These are phyloP conservation scores for Tridacna gigas DNA, from an alignment of 2,888 invertebrate species.

Conservation along the genomic window DNA sequence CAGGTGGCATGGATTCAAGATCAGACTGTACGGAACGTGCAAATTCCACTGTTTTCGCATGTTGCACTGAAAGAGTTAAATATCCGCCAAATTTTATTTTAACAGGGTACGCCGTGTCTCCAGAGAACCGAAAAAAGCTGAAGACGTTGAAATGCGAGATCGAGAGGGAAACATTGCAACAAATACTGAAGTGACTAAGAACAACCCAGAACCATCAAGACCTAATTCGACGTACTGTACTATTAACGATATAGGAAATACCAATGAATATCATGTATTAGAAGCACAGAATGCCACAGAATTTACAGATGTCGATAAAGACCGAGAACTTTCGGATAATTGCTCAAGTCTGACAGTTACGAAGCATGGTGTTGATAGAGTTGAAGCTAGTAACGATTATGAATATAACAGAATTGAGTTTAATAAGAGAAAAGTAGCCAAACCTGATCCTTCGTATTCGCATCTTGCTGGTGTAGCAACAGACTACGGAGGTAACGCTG, in stretches of 20 bases:
- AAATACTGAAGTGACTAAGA: background rate
- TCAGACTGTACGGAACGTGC: no score
- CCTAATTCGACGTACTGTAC: conserved; percentile 8
- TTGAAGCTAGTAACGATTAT: background rate
- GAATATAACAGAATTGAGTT: conserved; percentile 14
- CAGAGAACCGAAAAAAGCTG: background rate
- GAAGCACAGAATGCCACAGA: background rate
- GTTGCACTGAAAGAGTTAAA: no score
- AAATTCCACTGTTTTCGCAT: no score
- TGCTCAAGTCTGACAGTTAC: background rate
- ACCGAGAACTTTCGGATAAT: background rate
- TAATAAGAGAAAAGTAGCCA: background rate
- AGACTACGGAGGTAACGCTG: background rate
- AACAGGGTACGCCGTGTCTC: conserved; percentile 6
- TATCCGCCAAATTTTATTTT: background rate
- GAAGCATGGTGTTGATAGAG: background rate
- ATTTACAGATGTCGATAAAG: background rate
- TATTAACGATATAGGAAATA: background rate
- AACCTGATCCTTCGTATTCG: conserved; percentile 1
- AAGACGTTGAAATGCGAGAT: background rate
- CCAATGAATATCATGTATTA: background rate
- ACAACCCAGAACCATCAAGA: background rate
- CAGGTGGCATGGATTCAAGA: no score
- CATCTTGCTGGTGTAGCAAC: background rate
- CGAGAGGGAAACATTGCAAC: background rate